Percentiles rank a stretch among this genome's conserved stretches.
These are phyloP conservation scores for Otolemur garnettii DNA, from an alignment of 2,113 vertebrate species.

Conservation along the genomic window DNA sequence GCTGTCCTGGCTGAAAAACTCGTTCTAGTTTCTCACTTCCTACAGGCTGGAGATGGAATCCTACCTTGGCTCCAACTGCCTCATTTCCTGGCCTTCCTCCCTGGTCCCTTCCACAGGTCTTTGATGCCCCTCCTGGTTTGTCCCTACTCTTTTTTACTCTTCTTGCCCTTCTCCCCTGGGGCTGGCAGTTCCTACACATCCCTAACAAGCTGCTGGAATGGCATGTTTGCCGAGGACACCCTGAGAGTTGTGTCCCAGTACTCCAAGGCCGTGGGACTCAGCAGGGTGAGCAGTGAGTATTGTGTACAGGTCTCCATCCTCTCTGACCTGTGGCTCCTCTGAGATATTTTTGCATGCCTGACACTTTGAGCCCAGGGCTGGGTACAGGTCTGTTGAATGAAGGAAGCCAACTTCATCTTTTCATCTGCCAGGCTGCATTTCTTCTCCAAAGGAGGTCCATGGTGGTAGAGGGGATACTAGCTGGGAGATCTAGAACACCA, in stretches of 20 bases:
- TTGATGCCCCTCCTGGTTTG: fast-evolving
- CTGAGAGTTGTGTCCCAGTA: background rate
- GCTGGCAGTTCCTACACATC: background rate
- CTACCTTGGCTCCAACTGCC: too few species aligned
- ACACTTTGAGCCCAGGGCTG: background rate
- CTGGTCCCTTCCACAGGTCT: background rate
- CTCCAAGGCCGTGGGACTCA: background rate
- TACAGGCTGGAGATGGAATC: background rate
- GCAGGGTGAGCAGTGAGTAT: background rate
- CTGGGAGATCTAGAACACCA: background rate
- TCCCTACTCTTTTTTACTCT: background rate
- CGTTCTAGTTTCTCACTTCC: background rate
- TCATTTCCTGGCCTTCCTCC: background rate
- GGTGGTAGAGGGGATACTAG: background rate
- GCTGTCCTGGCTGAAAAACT: background rate
- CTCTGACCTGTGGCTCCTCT: background rate
- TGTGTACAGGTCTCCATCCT: background rate
- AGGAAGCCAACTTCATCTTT: background rate
- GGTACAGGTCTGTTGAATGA: background rate
- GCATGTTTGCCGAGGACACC: background rate
- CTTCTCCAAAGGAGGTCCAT: background rate
- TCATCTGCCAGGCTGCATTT: background rate
- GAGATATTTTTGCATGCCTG: background rate
- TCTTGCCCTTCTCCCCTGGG: background rate
- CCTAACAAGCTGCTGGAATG: background rate